phyloP scores from a whole-genome alignment of 2,888 invertebrate species.

The Celastrina argiolus region DNA sequence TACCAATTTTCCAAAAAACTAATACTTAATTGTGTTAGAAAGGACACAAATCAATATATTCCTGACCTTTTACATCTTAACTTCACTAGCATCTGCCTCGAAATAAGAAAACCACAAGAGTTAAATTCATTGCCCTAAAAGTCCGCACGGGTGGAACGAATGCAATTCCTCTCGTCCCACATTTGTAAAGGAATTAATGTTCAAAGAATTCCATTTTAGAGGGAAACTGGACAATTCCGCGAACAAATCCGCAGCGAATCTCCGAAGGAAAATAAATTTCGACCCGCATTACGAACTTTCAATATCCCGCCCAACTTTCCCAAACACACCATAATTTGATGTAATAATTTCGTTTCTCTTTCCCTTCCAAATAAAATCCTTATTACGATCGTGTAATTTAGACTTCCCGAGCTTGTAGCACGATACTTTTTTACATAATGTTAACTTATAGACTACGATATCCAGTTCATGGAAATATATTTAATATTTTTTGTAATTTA shows the following conservation, averaged over 20 bases:
- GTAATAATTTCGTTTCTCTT: conserved; percentile 17
- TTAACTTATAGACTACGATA: not conserved
- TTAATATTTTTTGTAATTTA: not conserved
- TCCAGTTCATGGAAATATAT: not conserved
- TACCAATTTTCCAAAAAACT: too few relatives aligned
- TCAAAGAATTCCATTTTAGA: conserved; percentile 33
- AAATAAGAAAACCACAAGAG: conserved; percentile 23
- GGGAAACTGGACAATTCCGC: conserved; percentile 35
- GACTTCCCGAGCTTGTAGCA: not conserved
- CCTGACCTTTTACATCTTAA: conserved; percentile 2
- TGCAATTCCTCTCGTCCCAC: conserved; percentile 28
- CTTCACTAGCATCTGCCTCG: not conserved
- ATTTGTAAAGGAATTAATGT: conserved; percentile 33
- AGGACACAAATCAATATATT: not conserved
- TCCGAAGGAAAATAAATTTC: conserved; percentile 38
- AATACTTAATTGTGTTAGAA: too few relatives aligned
- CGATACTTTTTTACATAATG: conserved; percentile 1
- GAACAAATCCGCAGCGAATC: conserved; percentile 34
- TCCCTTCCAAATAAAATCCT: not conserved
- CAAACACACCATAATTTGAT: conserved; percentile 21
- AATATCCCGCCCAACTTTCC: conserved; percentile 31
- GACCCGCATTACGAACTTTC: conserved; percentile 36
- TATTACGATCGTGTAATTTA: conserved; percentile 6
- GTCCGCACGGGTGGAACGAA: conserved; percentile 24
- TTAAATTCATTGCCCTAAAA: conserved; percentile 24